Evolutionary conservation across 2,888 invertebrate genomes (phyloP), one percentile per base, ranked within the genome.

Genomic region (Drosophila dives): DNA sequence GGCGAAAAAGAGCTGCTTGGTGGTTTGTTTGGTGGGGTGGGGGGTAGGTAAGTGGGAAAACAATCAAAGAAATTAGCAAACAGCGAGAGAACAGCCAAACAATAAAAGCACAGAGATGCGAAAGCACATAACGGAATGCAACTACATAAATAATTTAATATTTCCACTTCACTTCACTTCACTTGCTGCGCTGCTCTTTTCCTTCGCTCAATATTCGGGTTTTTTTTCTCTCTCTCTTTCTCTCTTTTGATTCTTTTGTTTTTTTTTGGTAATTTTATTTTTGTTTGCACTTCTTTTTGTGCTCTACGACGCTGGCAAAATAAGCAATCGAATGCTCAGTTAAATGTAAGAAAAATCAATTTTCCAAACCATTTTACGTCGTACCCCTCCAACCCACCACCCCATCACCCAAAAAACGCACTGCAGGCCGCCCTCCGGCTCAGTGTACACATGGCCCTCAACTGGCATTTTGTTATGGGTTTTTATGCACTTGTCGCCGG

Each of bases 51-150:
- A 29, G 80, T 83, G 86, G 76, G 74, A 82, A 91, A 80, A 79
- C 89, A 89, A 89, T 89, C 90, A 89, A 82, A 87, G 85, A 90
- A 91, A 89, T 89, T 91, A 91, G 89, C 89, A 90, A 89, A 89
- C 83, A 89, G 75, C 77, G 69, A 75, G 75, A 54, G 54, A 82
- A 72, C 45, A 64, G 59, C 63, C 63, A 53, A 64, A 69, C 72
- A 68, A 81, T 64, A 82, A 80, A 81, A 51, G 76, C 61, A 71
- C 64, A 59, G 66, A 66, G 59, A 64, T 69, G 83, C 71, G 77
- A 65, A 88, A 74, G 76, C 73, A 77, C 75, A 81, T 77, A 83
- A 90, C 75, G 81, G 78, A 90, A 80, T 87, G 90, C 90, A 90
- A 81, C 89, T 88, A 88, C 86, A 89, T 91, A 91, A 87, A 90